phyloP scores from a whole-genome alignment of 2,888 invertebrate genomes.

The Oxyteleia sp. region DNA sequence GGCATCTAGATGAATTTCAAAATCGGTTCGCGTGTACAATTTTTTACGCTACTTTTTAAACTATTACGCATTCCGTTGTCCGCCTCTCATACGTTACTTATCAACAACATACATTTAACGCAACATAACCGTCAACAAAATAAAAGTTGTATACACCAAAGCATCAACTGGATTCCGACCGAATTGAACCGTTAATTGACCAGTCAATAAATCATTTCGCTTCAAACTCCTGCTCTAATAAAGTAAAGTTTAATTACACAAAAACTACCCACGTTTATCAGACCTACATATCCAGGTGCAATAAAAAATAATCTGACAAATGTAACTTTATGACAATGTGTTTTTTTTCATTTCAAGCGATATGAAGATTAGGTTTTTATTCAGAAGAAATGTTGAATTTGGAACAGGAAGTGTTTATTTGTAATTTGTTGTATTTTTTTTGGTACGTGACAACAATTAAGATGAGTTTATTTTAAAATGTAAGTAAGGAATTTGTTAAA shows the following conservation, averaged over 20 bases:
- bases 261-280: constrained; percentile 41
- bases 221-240: constrained; percentile 53
- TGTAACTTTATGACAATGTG: no score
- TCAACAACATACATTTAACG: constrained; percentile 32
- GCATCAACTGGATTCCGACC: constrained; percentile 65
- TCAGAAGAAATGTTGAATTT: no score
- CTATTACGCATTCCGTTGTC: constrained; percentile 31
- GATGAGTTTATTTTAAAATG: no score
- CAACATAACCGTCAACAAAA: constrained; percentile 48
- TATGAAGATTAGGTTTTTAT: no score
- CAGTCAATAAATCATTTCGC: constrained; percentile 68
- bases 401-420: no score
- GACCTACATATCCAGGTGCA: constrained; percentile 21
- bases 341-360: no score
- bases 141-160: constrained; percentile 49
- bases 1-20: constrained; percentile 34
- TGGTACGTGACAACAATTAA: no score
- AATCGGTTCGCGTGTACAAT: constrained; percentile 9
- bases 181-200: constrained; percentile 70
- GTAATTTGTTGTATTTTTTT: no score
- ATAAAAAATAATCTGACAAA: no score
- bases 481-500: no score
- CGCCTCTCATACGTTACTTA: constrained; percentile 16
- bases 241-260: constrained; percentile 45
- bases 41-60: constrained; percentile 24